Conservation (phyloP, 2,888 invertebrate species). For the Drosophila nr. perissopoda region DNA sequence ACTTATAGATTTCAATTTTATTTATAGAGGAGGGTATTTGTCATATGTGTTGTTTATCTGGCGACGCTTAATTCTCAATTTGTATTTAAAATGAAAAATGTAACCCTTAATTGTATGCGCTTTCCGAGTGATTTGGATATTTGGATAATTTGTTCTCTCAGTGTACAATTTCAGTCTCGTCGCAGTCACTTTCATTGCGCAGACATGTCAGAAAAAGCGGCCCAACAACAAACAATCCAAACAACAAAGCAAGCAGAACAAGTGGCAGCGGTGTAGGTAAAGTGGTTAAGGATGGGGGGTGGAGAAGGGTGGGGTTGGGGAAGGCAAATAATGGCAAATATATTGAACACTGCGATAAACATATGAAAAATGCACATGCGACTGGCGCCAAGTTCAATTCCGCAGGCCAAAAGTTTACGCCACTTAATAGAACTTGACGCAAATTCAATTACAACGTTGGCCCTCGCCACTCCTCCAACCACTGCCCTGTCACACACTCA, state of each 20-base stretch:
- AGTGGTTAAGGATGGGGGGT: background rate
- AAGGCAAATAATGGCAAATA: conserved; percentile 14
- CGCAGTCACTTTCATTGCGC: conserved; percentile 59
- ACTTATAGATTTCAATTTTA: background rate
- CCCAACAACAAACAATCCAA: conserved; percentile 41
- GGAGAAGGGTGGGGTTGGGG: background rate
- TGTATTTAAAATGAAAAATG: background rate
- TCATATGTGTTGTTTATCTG: background rate
- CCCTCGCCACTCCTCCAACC: background rate
- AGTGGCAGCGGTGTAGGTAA: background rate
- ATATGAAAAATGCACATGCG: conserved; percentile 80
- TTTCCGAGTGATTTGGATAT: no score
- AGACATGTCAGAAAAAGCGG: conserved; percentile 62
- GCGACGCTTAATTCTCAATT: background rate
- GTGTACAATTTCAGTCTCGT: conserved; percentile 5
- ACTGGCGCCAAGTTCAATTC: conserved; percentile 72
- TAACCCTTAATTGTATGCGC: no score
- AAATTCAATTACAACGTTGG: conserved; percentile 75
- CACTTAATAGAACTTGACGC: conserved; percentile 81
- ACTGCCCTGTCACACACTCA: background rate
- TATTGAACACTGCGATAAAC: conserved; percentile 76
- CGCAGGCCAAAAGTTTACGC: conserved; percentile 76
- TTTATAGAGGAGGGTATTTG: background rate
- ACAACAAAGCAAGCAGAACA: conserved; percentile 32
- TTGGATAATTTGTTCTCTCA: background rate